Conservation (phyloP, 2,888 invertebrate species). For the Dorcus hopei region DNA sequence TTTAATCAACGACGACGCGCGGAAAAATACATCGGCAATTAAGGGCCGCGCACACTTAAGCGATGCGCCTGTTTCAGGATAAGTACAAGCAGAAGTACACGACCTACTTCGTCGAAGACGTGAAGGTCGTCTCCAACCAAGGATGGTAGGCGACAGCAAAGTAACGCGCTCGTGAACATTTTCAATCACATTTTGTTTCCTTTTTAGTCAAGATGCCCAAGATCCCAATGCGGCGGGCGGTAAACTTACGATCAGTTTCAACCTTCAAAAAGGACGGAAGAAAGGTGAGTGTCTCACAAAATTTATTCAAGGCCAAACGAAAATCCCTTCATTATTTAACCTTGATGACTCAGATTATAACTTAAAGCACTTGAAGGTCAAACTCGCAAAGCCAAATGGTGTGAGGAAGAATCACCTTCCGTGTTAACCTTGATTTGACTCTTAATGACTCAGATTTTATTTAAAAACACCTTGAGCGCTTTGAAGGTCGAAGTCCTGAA, state of each 20-base stretch:
- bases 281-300: neutral
- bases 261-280: neutral
- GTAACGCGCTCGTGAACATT: neutral
- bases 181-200: neutral
- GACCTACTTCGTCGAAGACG: constrained; percentile 63
- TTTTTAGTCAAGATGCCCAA: neutral
- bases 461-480: too few relatives aligned
- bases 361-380: too few relatives aligned
- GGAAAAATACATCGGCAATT: neutral
- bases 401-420: too few relatives aligned
- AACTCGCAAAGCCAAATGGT: too few relatives aligned
- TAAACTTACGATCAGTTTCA: neutral
- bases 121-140: constrained; percentile 46
- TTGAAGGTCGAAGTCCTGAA: too few relatives aligned
- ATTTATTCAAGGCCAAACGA: too few relatives aligned
- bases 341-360: too few relatives aligned
- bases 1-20: too few relatives aligned
- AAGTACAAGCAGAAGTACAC: constrained; percentile 72
- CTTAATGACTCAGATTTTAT: too few relatives aligned
- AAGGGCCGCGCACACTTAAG: neutral
- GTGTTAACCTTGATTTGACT: too few relatives aligned
- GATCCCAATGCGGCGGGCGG: neutral
- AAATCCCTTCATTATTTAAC: too few relatives aligned
- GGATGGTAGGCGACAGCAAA: too few relatives aligned
- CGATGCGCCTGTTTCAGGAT: constrained; percentile 55